A percentile compares a stretch with the other conserved stretches of the same genome.
phyloP scores from a whole-genome alignment of 2,888 invertebrate genomes.

The Hydriomena furcata region DNA sequence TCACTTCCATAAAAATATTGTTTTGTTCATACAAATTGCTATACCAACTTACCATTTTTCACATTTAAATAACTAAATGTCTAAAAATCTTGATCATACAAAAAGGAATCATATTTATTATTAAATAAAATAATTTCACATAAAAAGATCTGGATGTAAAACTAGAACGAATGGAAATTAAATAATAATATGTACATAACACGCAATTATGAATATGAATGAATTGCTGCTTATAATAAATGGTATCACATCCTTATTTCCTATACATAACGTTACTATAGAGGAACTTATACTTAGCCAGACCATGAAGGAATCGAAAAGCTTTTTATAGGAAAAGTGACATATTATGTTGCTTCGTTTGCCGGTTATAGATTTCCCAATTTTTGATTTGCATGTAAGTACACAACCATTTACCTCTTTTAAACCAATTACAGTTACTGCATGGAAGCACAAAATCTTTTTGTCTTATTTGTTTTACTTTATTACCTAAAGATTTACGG shows the following conservation, averaged over 20 bases:
- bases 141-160: conserved; percentile 64
- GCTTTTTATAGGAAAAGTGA: conserved; percentile 46
- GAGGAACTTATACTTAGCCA: conserved; percentile 79
- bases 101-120: conserved; percentile 51
- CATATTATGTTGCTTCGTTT: conserved; percentile 8
- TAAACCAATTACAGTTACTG: conserved; percentile 1
- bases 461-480: neutral
- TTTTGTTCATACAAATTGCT: conserved; percentile 12
- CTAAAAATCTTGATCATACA: conserved; percentile 48
- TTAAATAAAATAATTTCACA: conserved; percentile 61
- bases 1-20: conserved; percentile 46
- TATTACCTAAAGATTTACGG: conserved; percentile 49
- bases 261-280: conserved; percentile 70
- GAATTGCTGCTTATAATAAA: conserved; percentile 75
- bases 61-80: conserved; percentile 21
- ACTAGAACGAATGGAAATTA: conserved; percentile 54
- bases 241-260: conserved; percentile 81
- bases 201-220: conserved; percentile 54
- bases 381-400: conserved; percentile 57
- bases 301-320: conserved; percentile 57
- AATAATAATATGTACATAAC: conserved; percentile 59
- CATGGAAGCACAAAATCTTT: conserved; percentile 7
- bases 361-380: conserved; percentile 8
- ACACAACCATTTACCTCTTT: conserved; percentile 72
- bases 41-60: conserved; percentile 8